A percentile compares a stretch with the other conserved stretches of the same genome.
These are phyloP conservation scores for Epinephelus cyanopodus DNA, from an alignment of 2,113 vertebrate species.

Conservation along the genomic window DNA sequence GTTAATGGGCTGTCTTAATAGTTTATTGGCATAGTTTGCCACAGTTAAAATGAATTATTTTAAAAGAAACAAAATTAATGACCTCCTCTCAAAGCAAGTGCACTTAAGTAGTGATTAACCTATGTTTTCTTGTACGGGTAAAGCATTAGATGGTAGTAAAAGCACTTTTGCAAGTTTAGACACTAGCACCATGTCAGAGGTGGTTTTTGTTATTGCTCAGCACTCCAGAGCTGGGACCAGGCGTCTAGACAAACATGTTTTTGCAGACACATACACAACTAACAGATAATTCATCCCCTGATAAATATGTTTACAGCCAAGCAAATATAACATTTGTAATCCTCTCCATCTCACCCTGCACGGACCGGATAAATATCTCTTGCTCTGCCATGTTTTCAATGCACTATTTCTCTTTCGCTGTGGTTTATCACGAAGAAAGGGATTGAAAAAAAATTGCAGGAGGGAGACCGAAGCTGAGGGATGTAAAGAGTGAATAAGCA, in stretches of 20 bases:
- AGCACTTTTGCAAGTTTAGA: background rate
- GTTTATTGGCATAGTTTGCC: conserved; percentile 29
- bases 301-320: conserved; percentile 73
- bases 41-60: conserved; percentile 21
- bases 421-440: conserved; percentile 49
- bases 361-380: conserved; percentile 65
- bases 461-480: conserved; percentile 27
- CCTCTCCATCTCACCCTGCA: conserved; percentile 61
- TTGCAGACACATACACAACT: conserved; percentile 46
- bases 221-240: background rate
- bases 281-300: conserved; percentile 58
- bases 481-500: conserved; percentile 54
- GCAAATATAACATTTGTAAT: conserved; percentile 74
- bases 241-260: conserved; percentile 49
- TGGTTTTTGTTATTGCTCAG: conserved; percentile 50
- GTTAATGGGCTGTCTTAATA: conserved; percentile 49
- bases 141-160: conserved; percentile 18
- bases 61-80: conserved; percentile 23
- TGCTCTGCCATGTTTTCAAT: conserved; percentile 46
- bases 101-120: conserved; percentile 30
- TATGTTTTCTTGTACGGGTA: background rate
- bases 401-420: conserved; percentile 55
- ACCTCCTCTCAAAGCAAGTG: background rate
- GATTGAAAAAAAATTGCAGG: background rate
- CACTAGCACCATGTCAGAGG: conserved; percentile 19